Percentiles rank a stretch among this genome's conserved stretches.
Conservation (phyloP, 2,113 vertebrate genomes). For the Gymnarchus niloticus region DNA sequence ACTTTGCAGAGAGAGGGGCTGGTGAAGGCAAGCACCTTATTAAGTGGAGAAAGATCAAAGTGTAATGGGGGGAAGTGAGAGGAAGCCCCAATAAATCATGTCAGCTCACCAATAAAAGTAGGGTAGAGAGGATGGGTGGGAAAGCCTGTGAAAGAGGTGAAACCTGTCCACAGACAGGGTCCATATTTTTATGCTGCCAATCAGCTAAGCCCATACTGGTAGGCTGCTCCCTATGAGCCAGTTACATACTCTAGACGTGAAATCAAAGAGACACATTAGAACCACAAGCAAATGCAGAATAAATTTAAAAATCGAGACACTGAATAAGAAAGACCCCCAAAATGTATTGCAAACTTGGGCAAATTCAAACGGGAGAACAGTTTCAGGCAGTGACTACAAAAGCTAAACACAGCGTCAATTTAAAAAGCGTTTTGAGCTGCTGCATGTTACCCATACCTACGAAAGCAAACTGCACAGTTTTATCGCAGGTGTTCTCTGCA, state of each 20-base stretch:
- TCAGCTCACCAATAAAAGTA: conserved; percentile 36
- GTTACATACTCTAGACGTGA: conserved; percentile 40
- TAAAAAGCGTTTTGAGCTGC: neutral
- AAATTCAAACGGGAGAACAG: neutral
- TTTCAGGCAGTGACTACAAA: neutral
- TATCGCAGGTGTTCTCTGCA: neutral
- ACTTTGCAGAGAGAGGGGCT: neutral
- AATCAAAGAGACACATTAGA: conserved; percentile 44
- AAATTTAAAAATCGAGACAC: conserved; percentile 29
- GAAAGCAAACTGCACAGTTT: neutral
- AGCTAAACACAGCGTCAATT: neutral
- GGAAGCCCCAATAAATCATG: conserved; percentile 39
- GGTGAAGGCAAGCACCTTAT: neutral
- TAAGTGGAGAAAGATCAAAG: conserved; percentile 49
- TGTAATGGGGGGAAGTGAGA: conserved; percentile 31
- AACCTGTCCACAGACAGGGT: conserved; percentile 39
- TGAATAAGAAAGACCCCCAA: conserved; percentile 38
- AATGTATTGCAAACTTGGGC: neutral
- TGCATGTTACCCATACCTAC: too few species aligned
- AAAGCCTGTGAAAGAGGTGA: conserved; percentile 34
- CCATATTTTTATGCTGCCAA: conserved; percentile 38
- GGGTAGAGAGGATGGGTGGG: neutral
- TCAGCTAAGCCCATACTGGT: conserved; percentile 45
- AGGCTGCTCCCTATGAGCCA: conserved; percentile 40
- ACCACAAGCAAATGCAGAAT: conserved; percentile 41